These are phyloP conservation scores for Sebastes itinus DNA, from an alignment of 2,797 vertebrate genomes.

Conservation along the genomic window DNA sequence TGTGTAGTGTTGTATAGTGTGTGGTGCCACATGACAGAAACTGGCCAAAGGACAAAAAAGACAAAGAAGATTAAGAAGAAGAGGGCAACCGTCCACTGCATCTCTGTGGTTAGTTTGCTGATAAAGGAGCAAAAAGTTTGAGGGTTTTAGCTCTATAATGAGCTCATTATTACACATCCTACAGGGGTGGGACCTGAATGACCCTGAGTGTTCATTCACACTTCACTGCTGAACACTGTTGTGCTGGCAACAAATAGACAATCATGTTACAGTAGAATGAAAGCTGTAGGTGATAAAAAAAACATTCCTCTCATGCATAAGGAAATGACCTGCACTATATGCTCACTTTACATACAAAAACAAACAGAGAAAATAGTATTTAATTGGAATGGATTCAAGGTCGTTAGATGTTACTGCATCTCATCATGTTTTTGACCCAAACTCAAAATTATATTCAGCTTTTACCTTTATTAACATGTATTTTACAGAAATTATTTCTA, in stretches of 20 bases:
- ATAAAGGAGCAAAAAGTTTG: not conserved
- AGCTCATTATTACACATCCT: constrained; percentile 47
- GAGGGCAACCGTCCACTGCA: not conserved
- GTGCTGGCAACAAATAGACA: not conserved
- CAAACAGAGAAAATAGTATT: not conserved
- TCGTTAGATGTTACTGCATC: constrained; percentile 3
- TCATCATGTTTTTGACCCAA: not conserved
- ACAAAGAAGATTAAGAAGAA: not conserved
- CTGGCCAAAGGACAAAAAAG: constrained; percentile 18
- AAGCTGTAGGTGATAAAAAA: not conserved
- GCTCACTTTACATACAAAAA: not conserved
- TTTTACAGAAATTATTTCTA: not conserved
- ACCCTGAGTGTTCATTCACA: constrained; percentile 34
- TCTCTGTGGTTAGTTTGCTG: constrained; percentile 9
- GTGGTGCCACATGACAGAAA: not conserved
- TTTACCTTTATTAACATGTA: not conserved
- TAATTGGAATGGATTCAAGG: constrained; percentile 1
- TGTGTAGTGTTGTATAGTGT: not conserved
- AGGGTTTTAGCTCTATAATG: constrained; percentile 39
- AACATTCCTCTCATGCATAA: not conserved
- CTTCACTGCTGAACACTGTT: not conserved
- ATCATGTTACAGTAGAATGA: not conserved
- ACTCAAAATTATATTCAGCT: not conserved
- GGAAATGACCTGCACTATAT: not conserved
- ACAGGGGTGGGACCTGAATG: not conserved